A percentile compares a stretch with the other conserved stretches of the same genome.
These are phyloP conservation scores for Clistopyga incitator DNA, from an alignment of 2,888 invertebrate species.

Conservation along the genomic window DNA sequence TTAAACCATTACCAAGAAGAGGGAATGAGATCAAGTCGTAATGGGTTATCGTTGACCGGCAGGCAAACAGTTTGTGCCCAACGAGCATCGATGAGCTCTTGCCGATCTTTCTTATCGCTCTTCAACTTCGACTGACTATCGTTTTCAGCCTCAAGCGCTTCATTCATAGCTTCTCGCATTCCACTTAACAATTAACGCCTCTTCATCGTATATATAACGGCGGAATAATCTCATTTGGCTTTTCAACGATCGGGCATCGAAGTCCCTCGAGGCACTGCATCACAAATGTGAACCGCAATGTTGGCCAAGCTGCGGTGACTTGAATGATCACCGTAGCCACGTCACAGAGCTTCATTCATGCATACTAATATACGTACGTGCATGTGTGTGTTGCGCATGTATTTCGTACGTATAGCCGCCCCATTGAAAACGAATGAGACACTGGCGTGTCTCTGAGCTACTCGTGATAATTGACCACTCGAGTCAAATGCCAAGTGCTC, in stretches of 20 bases:
- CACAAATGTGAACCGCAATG: constrained; percentile 44
- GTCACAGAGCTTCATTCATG: constrained; percentile 1
- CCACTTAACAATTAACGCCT: neutral
- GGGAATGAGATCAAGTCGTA: constrained; percentile 65
- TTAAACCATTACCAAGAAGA: constrained; percentile 39
- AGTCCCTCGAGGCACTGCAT: constrained; percentile 72
- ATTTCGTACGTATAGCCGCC: neutral
- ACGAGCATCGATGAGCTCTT: constrained; percentile 16
- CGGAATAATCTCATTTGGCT: constrained; percentile 26
- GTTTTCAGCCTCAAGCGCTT: neutral
- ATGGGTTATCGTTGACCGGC: constrained; percentile 72
- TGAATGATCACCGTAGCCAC: neutral
- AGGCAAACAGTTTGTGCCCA: constrained; percentile 1
- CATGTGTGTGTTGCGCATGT: no score
- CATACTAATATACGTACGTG: neutral
- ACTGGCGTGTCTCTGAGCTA: neutral
- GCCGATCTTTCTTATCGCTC: constrained; percentile 44
- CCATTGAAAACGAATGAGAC: constrained; percentile 1
- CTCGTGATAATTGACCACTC: constrained; percentile 23
- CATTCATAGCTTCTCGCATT: constrained; percentile 16
- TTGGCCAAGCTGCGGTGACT: constrained; percentile 43
- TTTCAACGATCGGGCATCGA: constrained; percentile 78
- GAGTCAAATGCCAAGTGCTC: constrained; percentile 34
- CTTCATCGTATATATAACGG: neutral
- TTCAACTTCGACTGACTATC: neutral